Evolutionary conservation across 2,888 invertebrate species (phyloP), one percentile per base, ranked within the genome.

Genomic region (Drosophila mayaguana): DNA sequence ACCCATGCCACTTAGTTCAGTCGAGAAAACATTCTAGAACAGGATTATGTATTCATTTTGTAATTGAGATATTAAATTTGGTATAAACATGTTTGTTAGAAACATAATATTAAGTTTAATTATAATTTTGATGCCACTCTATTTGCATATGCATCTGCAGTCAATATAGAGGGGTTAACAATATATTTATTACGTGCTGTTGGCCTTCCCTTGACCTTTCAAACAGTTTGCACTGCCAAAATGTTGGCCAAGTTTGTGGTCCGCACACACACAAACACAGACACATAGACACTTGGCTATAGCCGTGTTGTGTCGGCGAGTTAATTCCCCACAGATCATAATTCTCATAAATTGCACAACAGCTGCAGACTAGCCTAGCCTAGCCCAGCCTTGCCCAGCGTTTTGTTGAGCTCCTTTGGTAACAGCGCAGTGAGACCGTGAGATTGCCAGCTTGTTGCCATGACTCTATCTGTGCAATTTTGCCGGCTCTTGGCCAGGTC

Each of bases 311-410:
- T 36, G 36, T 55, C 50, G 48, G 45, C 55, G 38, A 57, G 48
- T 75, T 71, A 65, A 71, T 69, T 63, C 73, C 81, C 76, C 65
- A 70, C 55, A 70, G 81, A 78, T 67, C 78, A 78, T 81, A 74
- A 81, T 76, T 65, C 73, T 63, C 55, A 76, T 80, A 81, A 78
- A 78, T 81, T 78, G 73, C 72, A 64, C 68, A 80, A 73, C 78
- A 72, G 61, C 63, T 72, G 66, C 55, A 50, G 73, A 64, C 56
- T 64, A 36, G 59, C 18, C 43, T 43, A 43, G 42, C 20, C 63
- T 55, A 14, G 32, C 32, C 50, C 32, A 1, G 48, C 18, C 18
- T 32, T 8, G 22, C 7, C 45, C 2, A 46, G 22, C 25, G 25
- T 46, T 50, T 66, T 65, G 62, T 63, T 48, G 59, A 28, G 25